These are phyloP conservation scores for Pyrgus malvae DNA, from an alignment of 2,888 invertebrate species.

Conservation along the genomic window DNA sequence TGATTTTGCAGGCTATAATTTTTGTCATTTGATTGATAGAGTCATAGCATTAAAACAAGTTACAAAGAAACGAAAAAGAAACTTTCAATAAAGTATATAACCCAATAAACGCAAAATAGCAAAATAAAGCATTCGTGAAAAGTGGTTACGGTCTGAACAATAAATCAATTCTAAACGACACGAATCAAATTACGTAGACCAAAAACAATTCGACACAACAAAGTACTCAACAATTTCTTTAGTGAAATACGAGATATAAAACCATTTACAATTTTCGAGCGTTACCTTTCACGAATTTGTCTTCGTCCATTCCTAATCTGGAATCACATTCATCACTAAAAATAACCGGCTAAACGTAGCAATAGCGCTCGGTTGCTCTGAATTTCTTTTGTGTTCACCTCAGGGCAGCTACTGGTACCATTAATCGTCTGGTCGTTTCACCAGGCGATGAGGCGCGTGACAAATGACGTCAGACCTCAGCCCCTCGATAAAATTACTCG, in stretches of 20 bases:
- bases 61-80: not conserved
- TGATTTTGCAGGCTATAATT: not conserved
- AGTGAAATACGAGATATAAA: conserved; percentile 21
- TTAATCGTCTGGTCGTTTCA: conserved; percentile 27
- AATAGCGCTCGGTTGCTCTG: conserved; percentile 17
- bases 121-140: not conserved
- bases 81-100: not conserved
- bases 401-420: conserved; percentile 22
- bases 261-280: conserved; percentile 24
- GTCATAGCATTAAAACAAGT: not conserved
- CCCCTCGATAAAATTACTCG: conserved; percentile 29
- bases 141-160: not conserved
- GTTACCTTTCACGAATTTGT: conserved; percentile 26
- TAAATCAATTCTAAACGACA: conserved; percentile 5
- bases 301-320: conserved; percentile 26
- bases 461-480: conserved; percentile 51
- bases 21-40: not conserved
- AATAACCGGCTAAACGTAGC: conserved; percentile 27
- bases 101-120: not conserved
- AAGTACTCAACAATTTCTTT: conserved; percentile 3
- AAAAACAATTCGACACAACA: conserved; percentile 3
- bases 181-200: conserved; percentile 6
- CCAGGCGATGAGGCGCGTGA: conserved; percentile 48
- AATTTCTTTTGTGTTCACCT: conserved; percentile 28
- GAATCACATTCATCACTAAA: conserved; percentile 28